Percentiles rank a stretch among this genome's conserved stretches.
Conservation (phyloP, 1,140 invertebrate species). For the Armadillidium nasatum region DNA sequence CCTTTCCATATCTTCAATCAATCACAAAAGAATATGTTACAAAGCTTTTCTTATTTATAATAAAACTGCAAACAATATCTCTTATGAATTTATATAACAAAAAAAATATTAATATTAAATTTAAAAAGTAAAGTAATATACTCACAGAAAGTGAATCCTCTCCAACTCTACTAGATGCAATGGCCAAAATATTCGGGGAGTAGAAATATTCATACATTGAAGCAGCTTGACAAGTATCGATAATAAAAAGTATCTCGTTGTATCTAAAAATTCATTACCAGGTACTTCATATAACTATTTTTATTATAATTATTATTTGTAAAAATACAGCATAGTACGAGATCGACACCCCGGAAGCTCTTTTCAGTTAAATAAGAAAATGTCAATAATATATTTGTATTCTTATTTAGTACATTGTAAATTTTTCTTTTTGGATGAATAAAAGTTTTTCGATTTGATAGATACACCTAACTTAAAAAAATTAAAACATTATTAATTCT, state of each 20-base stretch:
- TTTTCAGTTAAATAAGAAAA: too few species aligned
- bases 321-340: too few species aligned
- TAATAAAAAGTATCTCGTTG: constrained; percentile 97
- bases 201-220: constrained; percentile 98
- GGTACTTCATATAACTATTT: background rate
- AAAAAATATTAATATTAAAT: background rate
- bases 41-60: too few species aligned
- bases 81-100: background rate
- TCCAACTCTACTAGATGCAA: constrained; percentile 93
- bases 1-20: too few species aligned
- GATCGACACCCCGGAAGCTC: too few species aligned
- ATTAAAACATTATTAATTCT: too few species aligned
- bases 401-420: too few species aligned
- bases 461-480: too few species aligned
- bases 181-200: constrained; percentile 94
- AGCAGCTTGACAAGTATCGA: constrained; percentile 98
- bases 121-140: background rate
- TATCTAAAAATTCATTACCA: constrained; percentile 63
- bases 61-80: background rate
- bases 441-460: too few species aligned
- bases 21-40: too few species aligned
- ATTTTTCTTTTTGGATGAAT: too few species aligned
- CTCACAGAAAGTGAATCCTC: constrained; percentile 94
- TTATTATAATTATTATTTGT: background rate
- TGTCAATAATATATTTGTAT: too few species aligned